Evolutionary conservation across 2,113 vertebrate species (phyloP), one percentile per base, ranked within the genome.

Genomic region (Ictalurus furcatus): DNA sequence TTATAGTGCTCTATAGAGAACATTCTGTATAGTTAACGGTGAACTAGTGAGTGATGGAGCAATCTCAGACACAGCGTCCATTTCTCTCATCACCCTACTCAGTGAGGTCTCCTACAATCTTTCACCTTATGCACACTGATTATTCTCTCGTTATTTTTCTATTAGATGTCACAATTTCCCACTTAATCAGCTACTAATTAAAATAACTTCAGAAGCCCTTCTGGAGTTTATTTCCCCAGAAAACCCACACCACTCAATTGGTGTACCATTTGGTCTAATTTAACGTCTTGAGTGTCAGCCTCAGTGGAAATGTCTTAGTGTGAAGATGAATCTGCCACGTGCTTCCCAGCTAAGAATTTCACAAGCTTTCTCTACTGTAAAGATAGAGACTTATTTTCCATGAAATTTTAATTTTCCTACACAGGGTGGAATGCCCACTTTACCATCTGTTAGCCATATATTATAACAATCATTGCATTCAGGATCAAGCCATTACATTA

Each of bases 131-230:
- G 81, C 54, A 63, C 69, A 69, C 83, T 86, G 85, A 54, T 90
- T 59, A 71, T 87, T 90, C 40, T 88, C 90, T 67, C 61, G 79
- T 88, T 88, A 84, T 89, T 91, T 90, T 88, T 87, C 84, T 88
- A 88, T 88, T 87, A 85, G 87, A 92, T 91, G 71, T 91, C 88
- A 91, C 88, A 87, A 58, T 91, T 92, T 91, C 88, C 91, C 88
- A 74, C 91, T 93, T 92, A 92, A 93, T 93, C 90, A 91, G 86
- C 79, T 74, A 71, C 86, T 93, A 93, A 94, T 95, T 93, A 94
- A 93, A 90, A 92, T 89, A 92, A 93, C 90, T 88, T 82, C 82
- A 90, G 34, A 91, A 92, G 83, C 58, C 76, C 86, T 90, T 88
- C 89, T 59, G 74, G 92, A 85, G 88, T 89, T 92, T 87, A 87